Conservation (phyloP, 2,113 vertebrate species). For the Hiodon tergisus region DNA sequence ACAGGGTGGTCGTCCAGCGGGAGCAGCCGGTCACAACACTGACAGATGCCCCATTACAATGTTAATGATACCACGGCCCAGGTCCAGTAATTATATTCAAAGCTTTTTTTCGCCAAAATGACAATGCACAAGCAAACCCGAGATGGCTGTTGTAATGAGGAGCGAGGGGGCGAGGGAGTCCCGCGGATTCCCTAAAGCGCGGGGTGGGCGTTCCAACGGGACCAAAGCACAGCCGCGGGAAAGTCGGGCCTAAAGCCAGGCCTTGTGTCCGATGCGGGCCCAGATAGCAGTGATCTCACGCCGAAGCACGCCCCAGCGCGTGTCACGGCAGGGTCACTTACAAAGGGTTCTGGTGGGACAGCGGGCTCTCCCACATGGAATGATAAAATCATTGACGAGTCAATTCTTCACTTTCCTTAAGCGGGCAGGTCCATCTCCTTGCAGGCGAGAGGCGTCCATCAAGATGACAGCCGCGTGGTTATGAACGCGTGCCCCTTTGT, state of each 20-base stretch:
- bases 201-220: not conserved
- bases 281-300: slow-evolving; percentile 44
- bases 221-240: not conserved
- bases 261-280: not conserved
- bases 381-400: slow-evolving; percentile 2
- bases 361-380: slow-evolving; percentile 1
- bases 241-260: not conserved
- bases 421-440: no score
- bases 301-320: slow-evolving; percentile 32
- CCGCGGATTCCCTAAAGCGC: no score
- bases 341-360: slow-evolving; percentile 32
- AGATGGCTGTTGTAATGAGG: slow-evolving; percentile 45
- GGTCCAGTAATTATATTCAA: slow-evolving; percentile 60
- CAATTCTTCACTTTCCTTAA: not conserved
- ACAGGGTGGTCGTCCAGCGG: slow-evolving; percentile 45
- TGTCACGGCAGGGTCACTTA: slow-evolving; percentile 29
- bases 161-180: slow-evolving; percentile 6
- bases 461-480: slow-evolving; percentile 20
- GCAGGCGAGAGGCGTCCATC: not conserved
- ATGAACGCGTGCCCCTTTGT: not conserved
- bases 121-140: slow-evolving; percentile 41
- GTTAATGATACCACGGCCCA: slow-evolving; percentile 55
- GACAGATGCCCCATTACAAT: slow-evolving; percentile 68
- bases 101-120: slow-evolving; percentile 53
- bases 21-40: slow-evolving; percentile 60